phyloP scores from a whole-genome alignment of 2,113 vertebrate species.

The Cichladusa arquata region DNA sequence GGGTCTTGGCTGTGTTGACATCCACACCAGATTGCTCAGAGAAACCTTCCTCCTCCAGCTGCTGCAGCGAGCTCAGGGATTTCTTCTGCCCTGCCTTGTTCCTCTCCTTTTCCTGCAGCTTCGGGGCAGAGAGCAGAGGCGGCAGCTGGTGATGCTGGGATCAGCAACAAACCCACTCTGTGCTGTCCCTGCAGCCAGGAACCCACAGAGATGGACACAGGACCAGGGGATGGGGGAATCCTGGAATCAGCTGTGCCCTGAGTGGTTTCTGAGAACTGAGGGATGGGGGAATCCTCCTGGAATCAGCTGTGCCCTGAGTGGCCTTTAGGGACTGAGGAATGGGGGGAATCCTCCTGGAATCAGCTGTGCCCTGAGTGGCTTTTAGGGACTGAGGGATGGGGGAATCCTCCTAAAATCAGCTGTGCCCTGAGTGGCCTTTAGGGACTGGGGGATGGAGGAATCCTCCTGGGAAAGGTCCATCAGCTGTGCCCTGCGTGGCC shows the following conservation, averaged over 20 bases:
- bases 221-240: background rate
- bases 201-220: background rate
- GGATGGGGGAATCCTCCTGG: no score
- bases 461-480: background rate
- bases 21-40: background rate
- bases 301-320: no score
- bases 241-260: background rate
- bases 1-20: background rate
- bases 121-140: background rate
- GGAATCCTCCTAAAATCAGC: background rate
- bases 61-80: conserved; percentile 44
- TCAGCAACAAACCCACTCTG: accelerated
- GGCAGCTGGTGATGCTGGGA: background rate
- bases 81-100: conserved; percentile 58
- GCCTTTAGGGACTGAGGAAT: no score
- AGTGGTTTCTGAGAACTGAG: no score
- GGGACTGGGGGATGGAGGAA: background rate
- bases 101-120: conserved; percentile 65
- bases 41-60: conserved; percentile 28
- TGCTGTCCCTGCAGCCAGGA: background rate
- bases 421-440: background rate
- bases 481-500: background rate
- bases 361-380: background rate
- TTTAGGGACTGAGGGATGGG: no score
- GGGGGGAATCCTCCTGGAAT: background rate